Evolutionary conservation across 2,113 vertebrate species (phyloP).

Genomic region (Rutilus rutilus): DNA sequence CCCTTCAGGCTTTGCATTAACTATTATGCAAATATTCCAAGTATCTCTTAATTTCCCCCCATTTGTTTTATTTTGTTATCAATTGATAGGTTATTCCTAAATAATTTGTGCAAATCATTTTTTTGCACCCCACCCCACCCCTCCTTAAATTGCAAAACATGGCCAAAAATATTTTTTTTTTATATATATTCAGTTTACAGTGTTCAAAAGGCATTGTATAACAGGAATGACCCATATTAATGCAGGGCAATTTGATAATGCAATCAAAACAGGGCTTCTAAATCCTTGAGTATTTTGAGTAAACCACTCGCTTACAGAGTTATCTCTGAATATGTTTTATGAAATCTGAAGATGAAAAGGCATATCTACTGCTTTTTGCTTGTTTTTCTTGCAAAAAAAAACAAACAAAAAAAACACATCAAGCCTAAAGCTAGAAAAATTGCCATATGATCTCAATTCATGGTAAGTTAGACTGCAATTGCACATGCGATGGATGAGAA

Average conservation of each 20-base stretch:
- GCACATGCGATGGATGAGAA: conserved; percentile 8
- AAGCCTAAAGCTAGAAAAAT: conserved; percentile 57
- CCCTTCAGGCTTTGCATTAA: background rate
- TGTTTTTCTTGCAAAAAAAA: conserved; percentile 49
- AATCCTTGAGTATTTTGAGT: conserved; percentile 34
- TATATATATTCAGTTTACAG: background rate
- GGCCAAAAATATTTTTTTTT: too few species aligned
- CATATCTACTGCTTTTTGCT: background rate
- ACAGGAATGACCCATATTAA: conserved; percentile 60
- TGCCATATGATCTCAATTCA: conserved; percentile 68
- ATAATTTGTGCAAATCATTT: background rate
- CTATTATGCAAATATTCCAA: background rate
- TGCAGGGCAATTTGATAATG: conserved; percentile 4
- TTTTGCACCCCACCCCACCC: too few species aligned
- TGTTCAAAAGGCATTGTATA: background rate
- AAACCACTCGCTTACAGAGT: background rate
- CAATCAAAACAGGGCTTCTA: conserved; percentile 66
- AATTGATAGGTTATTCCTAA: background rate
- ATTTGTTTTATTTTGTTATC: background rate
- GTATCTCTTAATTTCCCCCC: too few species aligned
- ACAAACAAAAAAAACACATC: conserved; percentile 34
- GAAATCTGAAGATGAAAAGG: background rate
- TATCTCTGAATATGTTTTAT: background rate
- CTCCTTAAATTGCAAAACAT: background rate
- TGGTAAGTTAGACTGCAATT: conserved; percentile 58